Evolutionary conservation across 2,888 invertebrate genomes (phyloP), one percentile per base, ranked within the genome.

Genomic region (Amorpha juglandis): DNA sequence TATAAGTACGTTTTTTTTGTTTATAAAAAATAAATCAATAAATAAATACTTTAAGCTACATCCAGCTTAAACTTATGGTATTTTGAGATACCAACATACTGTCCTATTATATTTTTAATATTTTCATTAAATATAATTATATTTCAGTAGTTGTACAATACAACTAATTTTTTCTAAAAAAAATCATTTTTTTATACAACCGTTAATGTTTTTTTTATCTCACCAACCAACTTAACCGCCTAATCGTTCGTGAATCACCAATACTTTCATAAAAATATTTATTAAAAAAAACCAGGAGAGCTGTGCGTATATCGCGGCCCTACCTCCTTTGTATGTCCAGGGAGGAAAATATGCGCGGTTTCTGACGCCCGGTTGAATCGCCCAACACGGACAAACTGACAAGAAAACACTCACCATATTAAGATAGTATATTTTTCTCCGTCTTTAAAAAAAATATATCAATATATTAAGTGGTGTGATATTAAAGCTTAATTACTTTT

Each of bases 291-390:
- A 27, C 27, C 27, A 63, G 35, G 21, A 8, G 35, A 19, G 63
- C 42, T 48, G 52, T 62, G 47, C 27, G 64, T 58, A 67, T 35
- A 52, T 72, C 75, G 70, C 74, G 70, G 70, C 72, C 82, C 77
- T 93, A 93, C 93, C 93, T 93, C 88, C 91, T 83, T 80, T 91
- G 89, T 70, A 93, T 92, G 81, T 93, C 93, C 88, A 93, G 82
- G 71, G 93, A 93, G 78, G 93, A 89, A 88, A 93, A 93, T 77
- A 93, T 92, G 80, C 91, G 91, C 73, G 93, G 92, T 88, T 93
- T 92, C 88, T 88, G 92, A 67, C 91, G 89, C 50, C 90, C 91
- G 52, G 88, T 83, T 64, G 91, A 79, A 73, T 92, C 92, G 66
- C 93, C 93, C 85, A 93, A 80, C 88, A 93, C 92, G 77, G 93